Percentiles rank a stretch among this genome's conserved stretches.
phyloP scores from a whole-genome alignment of 92 coral and sea anemone species.

The Actinernus sp. region DNA sequence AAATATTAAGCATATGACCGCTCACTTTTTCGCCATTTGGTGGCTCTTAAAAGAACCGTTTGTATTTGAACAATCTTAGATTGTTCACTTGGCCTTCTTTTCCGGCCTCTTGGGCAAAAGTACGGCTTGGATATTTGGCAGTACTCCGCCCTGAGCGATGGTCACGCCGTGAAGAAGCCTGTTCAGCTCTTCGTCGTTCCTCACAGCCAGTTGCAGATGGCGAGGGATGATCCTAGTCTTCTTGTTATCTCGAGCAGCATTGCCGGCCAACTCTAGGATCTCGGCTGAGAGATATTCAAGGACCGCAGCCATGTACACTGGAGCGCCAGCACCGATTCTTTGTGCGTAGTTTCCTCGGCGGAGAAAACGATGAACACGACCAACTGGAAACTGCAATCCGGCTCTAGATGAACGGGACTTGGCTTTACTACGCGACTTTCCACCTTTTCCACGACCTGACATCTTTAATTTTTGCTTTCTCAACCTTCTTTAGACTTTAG shows the following conservation, averaged over 20 bases:
- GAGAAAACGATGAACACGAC: constrained; percentile 25
- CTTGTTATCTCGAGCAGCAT: constrained; percentile 37
- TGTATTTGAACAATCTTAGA: too few species aligned
- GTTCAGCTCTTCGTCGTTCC: constrained; percentile 24
- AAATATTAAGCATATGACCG: too few species aligned
- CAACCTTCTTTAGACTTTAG: not conserved
- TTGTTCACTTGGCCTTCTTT: too few species aligned
- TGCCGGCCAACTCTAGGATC: constrained; percentile 29
- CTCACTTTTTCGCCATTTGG: too few species aligned
- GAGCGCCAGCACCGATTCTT: constrained; percentile 46
- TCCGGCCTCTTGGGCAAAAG: too few species aligned
- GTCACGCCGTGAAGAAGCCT: too few species aligned
- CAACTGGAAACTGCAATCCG: constrained; percentile 49
- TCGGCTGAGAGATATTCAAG: constrained; percentile 44
- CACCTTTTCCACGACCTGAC: constrained; percentile 54
- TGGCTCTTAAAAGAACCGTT: too few species aligned
- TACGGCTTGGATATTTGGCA: too few species aligned
- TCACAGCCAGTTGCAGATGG: constrained; percentile 27
- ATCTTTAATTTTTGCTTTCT: not conserved
- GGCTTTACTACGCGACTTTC: constrained; percentile 23
- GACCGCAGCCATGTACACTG: constrained; percentile 43
- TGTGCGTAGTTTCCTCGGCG: constrained; percentile 36
- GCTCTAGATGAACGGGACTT: constrained; percentile 50
- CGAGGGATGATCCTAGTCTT: constrained; percentile 35
- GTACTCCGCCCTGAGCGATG: too few species aligned